Evolutionary conservation across 2,797 vertebrate species (phyloP).

Genomic region (Macropodus opercularis): DNA sequence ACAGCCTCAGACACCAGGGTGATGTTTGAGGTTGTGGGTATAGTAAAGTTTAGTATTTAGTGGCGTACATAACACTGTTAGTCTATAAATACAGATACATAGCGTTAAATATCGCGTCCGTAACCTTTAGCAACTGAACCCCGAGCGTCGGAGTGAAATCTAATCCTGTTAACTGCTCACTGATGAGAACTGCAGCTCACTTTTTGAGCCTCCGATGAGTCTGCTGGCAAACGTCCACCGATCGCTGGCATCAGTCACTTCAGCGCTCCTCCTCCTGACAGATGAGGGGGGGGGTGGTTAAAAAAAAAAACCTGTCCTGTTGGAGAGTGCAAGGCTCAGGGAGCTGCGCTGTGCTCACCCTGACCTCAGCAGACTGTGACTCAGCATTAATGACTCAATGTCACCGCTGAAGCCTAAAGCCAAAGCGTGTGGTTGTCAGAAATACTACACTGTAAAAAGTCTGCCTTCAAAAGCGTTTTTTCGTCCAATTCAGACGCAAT

Average conservation of each 20-base stretch:
- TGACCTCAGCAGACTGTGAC: conserved; percentile 35
- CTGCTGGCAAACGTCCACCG: conserved; percentile 10
- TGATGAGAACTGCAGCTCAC: conserved; percentile 3
- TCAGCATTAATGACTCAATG: conserved; percentile 50
- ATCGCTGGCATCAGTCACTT: neutral
- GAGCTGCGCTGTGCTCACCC: neutral
- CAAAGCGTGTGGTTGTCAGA: conserved; percentile 14
- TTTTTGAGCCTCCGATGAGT: neutral
- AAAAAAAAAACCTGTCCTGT: neutral
- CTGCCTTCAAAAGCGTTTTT: neutral
- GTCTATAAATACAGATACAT: neutral
- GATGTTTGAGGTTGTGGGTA: neutral
- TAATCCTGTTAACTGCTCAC: conserved; percentile 4
- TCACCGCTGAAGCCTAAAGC: conserved; percentile 22
- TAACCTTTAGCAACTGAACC: conserved; percentile 1
- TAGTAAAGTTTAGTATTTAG: neutral
- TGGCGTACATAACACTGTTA: neutral
- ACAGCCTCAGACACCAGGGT: no score
- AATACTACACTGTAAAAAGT: conserved; percentile 2
- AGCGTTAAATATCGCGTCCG: conserved; percentile 1
- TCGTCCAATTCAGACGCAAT: neutral
- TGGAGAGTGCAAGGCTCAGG: neutral
- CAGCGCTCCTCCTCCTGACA: conserved; percentile 1
- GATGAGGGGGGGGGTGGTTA: no score
- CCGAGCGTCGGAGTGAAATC: conserved; percentile 11